Evolutionary conservation across 2,888 invertebrate species (phyloP), one percentile per base, ranked within the genome.

Genomic region (Psylliodes chrysocephalus): DNA sequence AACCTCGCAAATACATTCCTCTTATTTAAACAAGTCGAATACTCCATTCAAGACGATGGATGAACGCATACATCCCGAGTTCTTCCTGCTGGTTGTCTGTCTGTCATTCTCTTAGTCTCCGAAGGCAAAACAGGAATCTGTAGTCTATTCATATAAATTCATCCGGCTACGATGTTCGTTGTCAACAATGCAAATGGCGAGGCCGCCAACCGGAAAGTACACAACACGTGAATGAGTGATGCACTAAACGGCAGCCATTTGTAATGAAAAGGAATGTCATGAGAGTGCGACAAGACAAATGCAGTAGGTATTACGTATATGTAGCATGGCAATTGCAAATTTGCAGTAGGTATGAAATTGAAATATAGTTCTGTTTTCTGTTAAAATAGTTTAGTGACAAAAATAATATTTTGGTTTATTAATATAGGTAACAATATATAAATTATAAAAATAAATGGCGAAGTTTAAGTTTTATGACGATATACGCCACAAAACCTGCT

Each of bases 171-270:
- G 54, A 54, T 55, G 55, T 61, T 54, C 47, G 49, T 47, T 55
- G 55, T 61, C 61, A 61, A 61, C 61, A 61, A 61, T 61, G 54
- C 49, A 54, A 55, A 61, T 55, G 54, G 54, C 54, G 53, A 19
- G 33, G 40, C 12, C 55, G 18, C 30, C 44, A 61, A 61, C 61
- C 61, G 61, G 61, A 61, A 61, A 61, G 35, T 28, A 55, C 61
- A 61, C 54, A 54, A 52, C 61, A 61, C 61, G 38, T 30, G 38
- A 54, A 49, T 61, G 61, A 55, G 54, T 47, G 54, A 61, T 61
- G 55, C 49, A 61, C 61, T 55, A 40, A 54, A 55, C 60, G 28
- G 38, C 40, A 54, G 30, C 47, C 54, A 61, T 61, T 61, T 30
- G 47, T 47, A 61, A 61, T 55, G 28, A 40, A 44, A 54, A 35